Conservation (phyloP, 2,888 invertebrate species). For the Sympetrum striolatum region DNA sequence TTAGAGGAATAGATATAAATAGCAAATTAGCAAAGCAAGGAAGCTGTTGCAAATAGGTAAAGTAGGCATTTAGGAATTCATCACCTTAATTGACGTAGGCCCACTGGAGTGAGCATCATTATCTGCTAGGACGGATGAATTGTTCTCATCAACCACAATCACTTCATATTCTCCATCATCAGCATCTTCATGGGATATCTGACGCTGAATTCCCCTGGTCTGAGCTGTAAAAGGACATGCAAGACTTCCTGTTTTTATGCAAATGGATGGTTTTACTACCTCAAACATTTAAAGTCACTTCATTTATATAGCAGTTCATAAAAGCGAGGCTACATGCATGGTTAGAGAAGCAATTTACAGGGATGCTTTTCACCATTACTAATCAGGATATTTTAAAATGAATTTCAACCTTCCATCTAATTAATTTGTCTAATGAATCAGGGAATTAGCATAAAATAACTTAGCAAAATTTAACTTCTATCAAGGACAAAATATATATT, state of each 20-base stretch:
- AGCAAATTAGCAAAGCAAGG: not conserved
- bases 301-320: not conserved
- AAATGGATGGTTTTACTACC: not conserved
- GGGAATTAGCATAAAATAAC: not conserved
- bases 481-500: not conserved
- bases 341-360: conserved; percentile 13
- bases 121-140: conserved; percentile 81
- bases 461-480: too few species aligned
- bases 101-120: conserved; percentile 75
- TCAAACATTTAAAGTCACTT: not conserved
- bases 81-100: conserved; percentile 85
- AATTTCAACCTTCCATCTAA: too few species aligned
- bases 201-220: conserved; percentile 55
- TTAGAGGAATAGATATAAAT: not conserved
- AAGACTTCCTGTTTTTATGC: conserved; percentile 38
- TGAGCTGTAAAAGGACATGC: conserved; percentile 60
- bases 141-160: conserved; percentile 88
- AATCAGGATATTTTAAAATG: not conserved
- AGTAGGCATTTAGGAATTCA: conserved; percentile 12
- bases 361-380: not conserved
- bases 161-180: conserved; percentile 84
- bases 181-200: conserved; percentile 66
- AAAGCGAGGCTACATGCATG: conserved; percentile 8
- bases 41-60: not conserved
- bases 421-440: too few species aligned